Conservation (phyloP, 1,140 invertebrate species). For the Bombus sylvicola region DNA sequence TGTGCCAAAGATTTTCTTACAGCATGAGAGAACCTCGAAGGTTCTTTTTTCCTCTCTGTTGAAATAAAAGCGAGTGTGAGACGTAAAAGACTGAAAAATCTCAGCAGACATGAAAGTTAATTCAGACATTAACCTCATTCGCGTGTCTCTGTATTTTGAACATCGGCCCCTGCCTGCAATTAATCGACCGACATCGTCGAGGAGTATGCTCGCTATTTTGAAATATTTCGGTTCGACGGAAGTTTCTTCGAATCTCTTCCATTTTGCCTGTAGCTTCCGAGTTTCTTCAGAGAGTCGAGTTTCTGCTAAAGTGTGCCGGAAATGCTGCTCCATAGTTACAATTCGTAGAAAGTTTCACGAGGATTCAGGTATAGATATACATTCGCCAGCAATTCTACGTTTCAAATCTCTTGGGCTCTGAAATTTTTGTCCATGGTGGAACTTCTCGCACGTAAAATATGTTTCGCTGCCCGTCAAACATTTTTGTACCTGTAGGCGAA, state of each 20-base stretch:
- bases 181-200: neutral
- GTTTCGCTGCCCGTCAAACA: neutral
- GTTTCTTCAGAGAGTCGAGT: neutral
- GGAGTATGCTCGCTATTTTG: too few species aligned
- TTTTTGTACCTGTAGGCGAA: neutral
- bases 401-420: neutral
- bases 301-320: neutral
- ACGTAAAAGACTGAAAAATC: too few species aligned
- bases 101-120: too few species aligned
- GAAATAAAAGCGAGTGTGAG: too few species aligned
- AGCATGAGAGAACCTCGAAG: too few species aligned
- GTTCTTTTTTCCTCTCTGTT: too few species aligned
- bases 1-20: too few species aligned
- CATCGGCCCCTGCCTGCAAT: too few species aligned
- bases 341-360: neutral
- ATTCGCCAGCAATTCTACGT: neutral
- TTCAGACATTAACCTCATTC: too few species aligned
- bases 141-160: too few species aligned
- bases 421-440: neutral
- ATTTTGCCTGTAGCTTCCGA: slow-evolving; percentile 1
- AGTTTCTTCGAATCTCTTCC: neutral
- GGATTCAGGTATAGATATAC: neutral
- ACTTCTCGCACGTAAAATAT: neutral
- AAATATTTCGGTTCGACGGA: neutral
- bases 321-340: neutral